Base-by-base conservation (phyloP, 2,888 invertebrate genomes). In the Ornithoptera priamus region DNA sequence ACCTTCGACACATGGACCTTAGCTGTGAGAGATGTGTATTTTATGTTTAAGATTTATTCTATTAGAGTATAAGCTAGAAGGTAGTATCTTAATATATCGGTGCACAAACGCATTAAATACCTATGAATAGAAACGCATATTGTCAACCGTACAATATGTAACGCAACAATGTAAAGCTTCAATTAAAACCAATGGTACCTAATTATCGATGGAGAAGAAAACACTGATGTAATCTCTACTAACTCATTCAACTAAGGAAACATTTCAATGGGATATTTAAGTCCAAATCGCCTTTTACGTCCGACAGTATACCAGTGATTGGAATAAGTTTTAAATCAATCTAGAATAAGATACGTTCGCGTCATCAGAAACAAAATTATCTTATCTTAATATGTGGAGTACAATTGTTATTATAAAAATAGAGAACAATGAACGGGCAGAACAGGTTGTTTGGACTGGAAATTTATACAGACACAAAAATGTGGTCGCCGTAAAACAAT, bases 191-290 rank as follows among this genome's bases (percentile, higher is more conserved):
- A 76, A 77, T 76, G 78, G 77, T 76, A 78, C 76, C 46, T 63
- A 53, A 67, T 70, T 70, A 70, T 46, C 75, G 76, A 78, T 72
- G 75, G 77, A 22, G 24, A 62, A 67, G 64, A 62, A 72, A 65
- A 68, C 46, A 67, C 72, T 67, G 60, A 67, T 80, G 82, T 81
- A 70, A 70, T 81, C 39, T 39, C 39, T 39, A 39, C 39, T 85
- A 81, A 82, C 80, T 81, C 79, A 82, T 83, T 85, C 80, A 82
- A 77, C 75, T 66, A 72, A 81, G 76, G 79, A 77, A 82, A 84
- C 84, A 85, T 84, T 84, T 85, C 83, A 87, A 87, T 85, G 77
- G 86, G 82, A 81, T 84, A 80, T 87, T 88, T 88, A 85, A 83
- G 81, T 80, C 81, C 78, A 81, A 87, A 63, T 67, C n/a, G 17